Evolutionary conservation across 2,797 vertebrate species (phyloP).

Genomic region (Characodon lateralis): DNA sequence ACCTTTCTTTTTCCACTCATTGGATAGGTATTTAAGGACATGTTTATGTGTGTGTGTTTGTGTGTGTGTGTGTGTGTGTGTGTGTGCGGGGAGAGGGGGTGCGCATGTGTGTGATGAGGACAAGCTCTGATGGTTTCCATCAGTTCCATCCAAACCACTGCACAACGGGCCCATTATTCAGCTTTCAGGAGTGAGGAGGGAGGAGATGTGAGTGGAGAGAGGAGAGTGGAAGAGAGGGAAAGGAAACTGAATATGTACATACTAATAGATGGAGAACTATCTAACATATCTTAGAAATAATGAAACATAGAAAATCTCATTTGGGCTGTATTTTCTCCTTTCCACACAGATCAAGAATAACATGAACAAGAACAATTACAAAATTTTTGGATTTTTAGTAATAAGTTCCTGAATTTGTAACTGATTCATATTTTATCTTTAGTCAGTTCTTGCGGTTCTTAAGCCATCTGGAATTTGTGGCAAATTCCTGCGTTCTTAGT

Average conservation of each 20-base stretch:
- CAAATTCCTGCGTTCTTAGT: too few species aligned
- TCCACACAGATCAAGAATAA: too few species aligned
- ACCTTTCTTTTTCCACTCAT: constrained; percentile 71
- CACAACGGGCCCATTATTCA: constrained; percentile 78
- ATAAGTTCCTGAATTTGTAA: too few species aligned
- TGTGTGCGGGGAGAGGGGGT: constrained; percentile 38
- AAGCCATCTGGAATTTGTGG: too few species aligned
- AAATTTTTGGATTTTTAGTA: too few species aligned
- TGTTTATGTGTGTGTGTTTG: constrained; percentile 39
- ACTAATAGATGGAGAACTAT: neutral
- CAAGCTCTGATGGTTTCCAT: constrained; percentile 73
- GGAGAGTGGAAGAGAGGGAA: constrained; percentile 21
- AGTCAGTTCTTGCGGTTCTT: too few species aligned
- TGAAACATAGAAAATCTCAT: neutral
- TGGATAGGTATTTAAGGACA: constrained; percentile 49
- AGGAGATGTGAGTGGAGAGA: constrained; percentile 20
- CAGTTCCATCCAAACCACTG: constrained; percentile 72
- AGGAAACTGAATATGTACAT: constrained; percentile 8
- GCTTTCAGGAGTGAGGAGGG: constrained; percentile 58
- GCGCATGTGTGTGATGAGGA: constrained; percentile 49
- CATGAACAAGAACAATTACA: too few species aligned
- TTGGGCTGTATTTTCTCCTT: neutral
- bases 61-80: constrained; percentile 16
- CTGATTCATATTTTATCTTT: too few species aligned
- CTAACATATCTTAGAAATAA: neutral